Percentiles rank a stretch among this genome's conserved stretches.
phyloP scores from a whole-genome alignment of 2,113 vertebrate species.

The Nibea albiflora region DNA sequence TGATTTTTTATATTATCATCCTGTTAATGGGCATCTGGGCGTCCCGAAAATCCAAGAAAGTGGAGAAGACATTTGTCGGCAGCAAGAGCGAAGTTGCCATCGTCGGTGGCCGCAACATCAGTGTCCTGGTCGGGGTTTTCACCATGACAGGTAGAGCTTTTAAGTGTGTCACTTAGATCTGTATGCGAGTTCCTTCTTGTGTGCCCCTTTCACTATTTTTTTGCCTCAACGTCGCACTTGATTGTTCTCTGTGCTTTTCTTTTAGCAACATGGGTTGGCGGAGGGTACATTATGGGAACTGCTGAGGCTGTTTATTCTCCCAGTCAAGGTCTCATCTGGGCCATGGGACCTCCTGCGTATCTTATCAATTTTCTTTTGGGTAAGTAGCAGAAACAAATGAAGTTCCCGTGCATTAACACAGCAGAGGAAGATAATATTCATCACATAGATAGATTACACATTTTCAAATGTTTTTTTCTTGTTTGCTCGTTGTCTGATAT shows the following conservation, averaged over 20 bases:
- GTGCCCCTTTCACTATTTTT: background rate
- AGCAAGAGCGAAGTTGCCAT: slow-evolving; percentile 80
- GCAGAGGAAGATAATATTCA: background rate
- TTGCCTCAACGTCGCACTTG: background rate
- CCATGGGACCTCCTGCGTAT: slow-evolving; percentile 82
- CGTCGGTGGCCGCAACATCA: slow-evolving; percentile 75
- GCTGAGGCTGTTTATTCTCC: slow-evolving; percentile 86
- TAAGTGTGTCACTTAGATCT: background rate
- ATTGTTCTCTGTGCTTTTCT: slow-evolving; percentile 12
- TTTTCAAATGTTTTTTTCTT: background rate
- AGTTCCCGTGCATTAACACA: background rate
- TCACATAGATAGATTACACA: background rate
- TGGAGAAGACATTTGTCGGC: slow-evolving; percentile 74
- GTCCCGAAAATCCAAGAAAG: slow-evolving; percentile 81
- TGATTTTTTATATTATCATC: slow-evolving; percentile 80
- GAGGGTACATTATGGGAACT: slow-evolving; percentile 85
- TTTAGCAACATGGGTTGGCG: slow-evolving; percentile 88
- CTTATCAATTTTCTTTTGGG: slow-evolving; percentile 82
- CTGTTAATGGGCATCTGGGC: slow-evolving; percentile 85
- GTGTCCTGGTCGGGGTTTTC: slow-evolving; percentile 55
- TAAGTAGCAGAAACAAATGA: slow-evolving; percentile 68
- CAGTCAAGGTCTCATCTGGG: slow-evolving; percentile 84
- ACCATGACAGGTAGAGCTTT: slow-evolving; percentile 65
- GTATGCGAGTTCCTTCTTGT: background rate
- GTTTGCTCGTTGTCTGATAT: too few relatives aligned